These are phyloP conservation scores for Platysternon megacephalum DNA, from an alignment of 2,113 vertebrate species.

Conservation along the genomic window DNA sequence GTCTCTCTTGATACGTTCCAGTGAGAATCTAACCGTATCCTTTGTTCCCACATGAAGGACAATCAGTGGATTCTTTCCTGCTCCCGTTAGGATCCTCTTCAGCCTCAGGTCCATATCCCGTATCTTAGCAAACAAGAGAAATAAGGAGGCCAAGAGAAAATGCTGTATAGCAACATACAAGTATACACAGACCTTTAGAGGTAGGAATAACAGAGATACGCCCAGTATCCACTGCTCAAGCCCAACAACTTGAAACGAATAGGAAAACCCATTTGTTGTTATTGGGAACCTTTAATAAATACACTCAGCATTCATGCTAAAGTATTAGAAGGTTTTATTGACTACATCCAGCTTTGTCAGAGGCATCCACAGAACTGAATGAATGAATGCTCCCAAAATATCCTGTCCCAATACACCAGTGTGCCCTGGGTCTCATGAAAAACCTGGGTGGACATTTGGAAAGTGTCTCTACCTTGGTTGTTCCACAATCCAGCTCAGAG, in stretches of 20 bases:
- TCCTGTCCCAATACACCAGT: accelerated
- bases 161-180: not conserved
- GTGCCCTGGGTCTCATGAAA: not conserved
- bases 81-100: too few relatives aligned
- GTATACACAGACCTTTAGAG: not conserved
- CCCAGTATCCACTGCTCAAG: not conserved
- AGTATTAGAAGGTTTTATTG: not conserved
- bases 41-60: too few relatives aligned
- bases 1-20: too few relatives aligned
- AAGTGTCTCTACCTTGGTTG: not conserved
- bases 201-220: accelerated
- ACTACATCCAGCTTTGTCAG: not conserved
- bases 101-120: too few relatives aligned
- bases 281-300: not conserved
- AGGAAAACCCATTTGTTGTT: not conserved
- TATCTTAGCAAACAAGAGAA: not conserved
- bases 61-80: too few relatives aligned
- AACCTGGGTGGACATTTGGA: not conserved
- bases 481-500: not conserved
- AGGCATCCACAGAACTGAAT: not conserved
- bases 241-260: not conserved
- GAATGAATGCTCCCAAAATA: not conserved
- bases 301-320: not conserved
- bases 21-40: too few relatives aligned
- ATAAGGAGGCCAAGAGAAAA: slow-evolving; percentile 1